These are phyloP conservation scores for Microtus oregoni DNA, from an alignment of 2,113 vertebrate genomes.

Conservation along the genomic window DNA sequence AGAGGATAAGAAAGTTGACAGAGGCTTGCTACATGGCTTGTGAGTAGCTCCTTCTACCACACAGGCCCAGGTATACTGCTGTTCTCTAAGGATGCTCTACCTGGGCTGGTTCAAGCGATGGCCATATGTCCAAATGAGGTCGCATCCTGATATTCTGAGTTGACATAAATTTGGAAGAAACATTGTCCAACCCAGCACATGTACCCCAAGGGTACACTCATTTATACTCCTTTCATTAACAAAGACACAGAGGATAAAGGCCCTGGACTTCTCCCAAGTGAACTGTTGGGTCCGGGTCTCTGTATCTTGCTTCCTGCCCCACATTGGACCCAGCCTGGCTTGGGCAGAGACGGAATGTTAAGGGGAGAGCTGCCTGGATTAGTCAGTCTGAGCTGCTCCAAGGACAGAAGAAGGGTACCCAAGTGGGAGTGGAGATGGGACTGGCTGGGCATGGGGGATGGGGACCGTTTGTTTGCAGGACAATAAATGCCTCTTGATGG, in stretches of 20 bases:
- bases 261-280: not conserved
- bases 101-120: not conserved
- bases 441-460: not conserved
- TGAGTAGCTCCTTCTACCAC: not conserved
- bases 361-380: not conserved
- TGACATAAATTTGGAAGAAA: not conserved
- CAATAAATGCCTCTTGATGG: conserved; percentile 64
- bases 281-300: fast-evolving
- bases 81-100: not conserved
- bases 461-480: conserved; percentile 39
- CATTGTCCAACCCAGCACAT: fast-evolving
- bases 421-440: not conserved
- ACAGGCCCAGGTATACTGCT: too few species aligned
- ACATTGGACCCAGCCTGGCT: not conserved
- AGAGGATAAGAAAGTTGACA: not conserved
- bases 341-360: not conserved
- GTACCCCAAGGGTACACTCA: not conserved
- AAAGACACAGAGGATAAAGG: not conserved
- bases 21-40: not conserved
- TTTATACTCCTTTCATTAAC: not conserved
- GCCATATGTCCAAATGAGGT: not conserved
- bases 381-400: conserved; percentile 29
- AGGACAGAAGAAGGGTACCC: conserved; percentile 52
- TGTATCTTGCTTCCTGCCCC: not conserved
- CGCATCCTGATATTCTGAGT: not conserved